These are phyloP conservation scores for Globodera ellingtonae DNA, from an alignment of 1,140 invertebrate genomes.

Conservation along the genomic window DNA sequence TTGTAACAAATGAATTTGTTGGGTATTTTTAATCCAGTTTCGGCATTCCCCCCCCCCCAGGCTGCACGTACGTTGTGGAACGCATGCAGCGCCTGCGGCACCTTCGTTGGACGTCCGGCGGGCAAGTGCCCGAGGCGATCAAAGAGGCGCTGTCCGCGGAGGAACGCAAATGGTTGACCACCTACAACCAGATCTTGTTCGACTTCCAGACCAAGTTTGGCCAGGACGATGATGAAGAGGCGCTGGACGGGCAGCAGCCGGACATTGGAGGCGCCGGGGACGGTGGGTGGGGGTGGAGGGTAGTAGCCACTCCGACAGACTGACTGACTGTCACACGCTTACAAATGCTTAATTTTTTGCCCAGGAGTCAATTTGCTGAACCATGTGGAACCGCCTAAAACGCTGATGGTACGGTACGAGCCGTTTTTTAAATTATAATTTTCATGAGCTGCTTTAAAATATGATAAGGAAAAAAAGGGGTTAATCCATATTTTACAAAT, in stretches of 20 bases:
- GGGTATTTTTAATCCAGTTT: neutral
- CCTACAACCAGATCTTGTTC: constrained; percentile 41
- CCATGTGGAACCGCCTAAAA: constrained; percentile 43
- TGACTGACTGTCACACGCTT: too few species aligned
- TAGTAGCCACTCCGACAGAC: too few species aligned
- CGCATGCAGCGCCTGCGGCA: constrained; percentile 42
- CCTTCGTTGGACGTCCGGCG: constrained; percentile 41
- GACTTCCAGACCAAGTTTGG: constrained; percentile 41
- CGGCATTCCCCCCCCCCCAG: neutral
- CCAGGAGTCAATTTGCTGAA: constrained; percentile 40
- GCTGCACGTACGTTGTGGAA: constrained; percentile 43
- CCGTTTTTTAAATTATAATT: neutral
- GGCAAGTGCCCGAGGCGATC: constrained; percentile 27
- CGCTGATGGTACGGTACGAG: constrained; percentile 20
- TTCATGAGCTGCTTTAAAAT: too few species aligned
- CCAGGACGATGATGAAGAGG: constrained; percentile 29
- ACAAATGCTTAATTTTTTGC: neutral
- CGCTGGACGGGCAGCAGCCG: neutral
- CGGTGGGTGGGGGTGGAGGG: neutral
- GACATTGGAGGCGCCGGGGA: neutral
- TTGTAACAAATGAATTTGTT: neutral
- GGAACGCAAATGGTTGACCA: constrained; percentile 41
- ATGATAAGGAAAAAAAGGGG: too few species aligned
- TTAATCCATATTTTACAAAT: too few species aligned
- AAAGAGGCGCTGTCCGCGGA: constrained; percentile 40